phyloP scores from a whole-genome alignment of 2,888 invertebrate genomes.

The Rhogogaster chlorosoma region DNA sequence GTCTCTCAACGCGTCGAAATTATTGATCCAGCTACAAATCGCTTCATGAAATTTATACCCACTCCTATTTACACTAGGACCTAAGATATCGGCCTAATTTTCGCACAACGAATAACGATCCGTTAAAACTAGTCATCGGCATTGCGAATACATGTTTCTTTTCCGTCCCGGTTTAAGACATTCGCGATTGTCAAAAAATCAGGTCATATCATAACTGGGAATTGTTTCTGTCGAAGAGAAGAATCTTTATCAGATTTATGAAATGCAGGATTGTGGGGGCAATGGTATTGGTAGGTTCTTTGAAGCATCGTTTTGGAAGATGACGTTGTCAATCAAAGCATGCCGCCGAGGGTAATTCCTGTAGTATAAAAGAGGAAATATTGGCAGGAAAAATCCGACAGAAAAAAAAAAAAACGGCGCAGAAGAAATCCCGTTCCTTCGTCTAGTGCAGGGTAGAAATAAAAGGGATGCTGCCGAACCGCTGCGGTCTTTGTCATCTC shows the following conservation, averaged over 20 bases:
- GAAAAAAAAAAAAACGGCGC: not conserved
- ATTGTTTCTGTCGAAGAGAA: not conserved
- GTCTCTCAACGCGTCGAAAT: not conserved
- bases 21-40: not conserved
- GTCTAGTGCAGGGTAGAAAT: not conserved
- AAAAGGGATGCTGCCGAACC: conserved; percentile 43
- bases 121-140: not conserved
- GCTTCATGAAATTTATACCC: not conserved
- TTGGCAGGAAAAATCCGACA: conserved; percentile 17
- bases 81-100: not conserved
- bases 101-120: not conserved
- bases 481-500: conserved; percentile 64
- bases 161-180: not conserved
- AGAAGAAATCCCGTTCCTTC: conserved; percentile 1
- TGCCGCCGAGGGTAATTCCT: conserved; percentile 28
- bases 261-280: not conserved
- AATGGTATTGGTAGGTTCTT: not conserved
- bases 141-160: not conserved
- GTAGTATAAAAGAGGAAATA: conserved; percentile 19
- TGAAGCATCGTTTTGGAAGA: conserved; percentile 4
- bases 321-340: conserved; percentile 42
- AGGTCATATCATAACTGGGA: not conserved
- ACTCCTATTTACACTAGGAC: not conserved
- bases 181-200: not conserved
- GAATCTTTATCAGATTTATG: conserved; percentile 23